Evolutionary conservation across 1,140 invertebrate species (phyloP).

Genomic region (Antheraea pernyi): DNA sequence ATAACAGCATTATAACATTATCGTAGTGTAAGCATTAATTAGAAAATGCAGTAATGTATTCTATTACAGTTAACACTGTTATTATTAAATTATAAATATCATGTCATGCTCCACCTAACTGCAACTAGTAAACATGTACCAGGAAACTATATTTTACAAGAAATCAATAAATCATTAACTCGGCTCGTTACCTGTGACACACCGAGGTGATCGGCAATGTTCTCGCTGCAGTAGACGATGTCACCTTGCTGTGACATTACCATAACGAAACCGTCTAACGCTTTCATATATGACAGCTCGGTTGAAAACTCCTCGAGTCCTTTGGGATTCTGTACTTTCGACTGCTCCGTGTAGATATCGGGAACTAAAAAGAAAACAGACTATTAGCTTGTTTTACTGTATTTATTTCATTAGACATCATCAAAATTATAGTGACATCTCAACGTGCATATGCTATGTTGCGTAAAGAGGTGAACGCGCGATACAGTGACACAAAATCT

Average conservation of each 20-base stretch:
- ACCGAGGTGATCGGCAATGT: conserved; percentile 93
- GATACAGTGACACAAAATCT: no score
- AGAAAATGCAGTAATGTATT: no score
- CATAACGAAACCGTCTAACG: conserved; percentile 93
- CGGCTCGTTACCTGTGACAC: conserved; percentile 87
- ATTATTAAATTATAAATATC: background rate
- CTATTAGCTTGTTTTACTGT: background rate
- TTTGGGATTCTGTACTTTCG: conserved; percentile 64
- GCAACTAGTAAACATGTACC: background rate
- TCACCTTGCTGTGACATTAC: conserved; percentile 93
- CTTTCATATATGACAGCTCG: conserved; percentile 86
- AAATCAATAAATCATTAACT: conserved; percentile 4
- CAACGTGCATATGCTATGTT: no score
- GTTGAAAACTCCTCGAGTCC: conserved; percentile 66
- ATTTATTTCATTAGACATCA: no score
- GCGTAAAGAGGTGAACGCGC: no score
- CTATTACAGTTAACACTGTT: no score
- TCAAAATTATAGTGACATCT: no score
- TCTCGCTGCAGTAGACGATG: conserved; percentile 94
- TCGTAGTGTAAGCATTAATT: no score
- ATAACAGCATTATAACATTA: no score
- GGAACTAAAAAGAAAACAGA: conserved; percentile 72
- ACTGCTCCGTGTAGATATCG: conserved; percentile 58
- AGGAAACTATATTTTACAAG: background rate
- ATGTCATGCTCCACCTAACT: background rate